Evolutionary conservation across 1,140 invertebrate species (phyloP).

Genomic region (Ephestia elutella): DNA sequence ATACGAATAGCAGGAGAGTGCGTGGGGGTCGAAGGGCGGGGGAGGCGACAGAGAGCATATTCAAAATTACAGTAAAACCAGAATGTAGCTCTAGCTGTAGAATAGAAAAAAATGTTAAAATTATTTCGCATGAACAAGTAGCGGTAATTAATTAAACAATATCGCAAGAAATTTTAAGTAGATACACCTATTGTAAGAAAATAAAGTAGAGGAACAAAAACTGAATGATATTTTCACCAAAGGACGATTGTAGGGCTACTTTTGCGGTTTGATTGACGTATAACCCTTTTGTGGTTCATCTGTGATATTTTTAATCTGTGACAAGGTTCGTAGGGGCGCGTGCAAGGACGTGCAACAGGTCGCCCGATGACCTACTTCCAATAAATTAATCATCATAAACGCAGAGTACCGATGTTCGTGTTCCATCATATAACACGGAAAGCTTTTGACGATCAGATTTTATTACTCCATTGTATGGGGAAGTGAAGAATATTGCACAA

Average conservation of each 20-base stretch:
- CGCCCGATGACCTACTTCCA: conserved; percentile 40
- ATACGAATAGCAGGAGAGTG: conserved; percentile 1
- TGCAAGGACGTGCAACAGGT: conserved; percentile 39
- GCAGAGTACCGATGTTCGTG: not conserved
- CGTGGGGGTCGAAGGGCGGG: conserved; percentile 12
- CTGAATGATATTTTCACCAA: not conserved
- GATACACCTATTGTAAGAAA: not conserved
- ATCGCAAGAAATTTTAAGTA: not conserved
- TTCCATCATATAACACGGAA: not conserved
- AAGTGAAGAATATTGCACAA: not conserved
- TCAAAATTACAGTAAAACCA: not conserved
- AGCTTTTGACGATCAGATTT: conserved; percentile 1
- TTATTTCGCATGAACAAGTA: too few relatives aligned
- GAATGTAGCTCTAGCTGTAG: too few relatives aligned
- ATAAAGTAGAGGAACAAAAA: not conserved
- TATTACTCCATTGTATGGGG: not conserved
- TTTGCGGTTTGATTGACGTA: too few relatives aligned
- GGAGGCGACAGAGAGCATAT: not conserved
- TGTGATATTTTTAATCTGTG: not conserved
- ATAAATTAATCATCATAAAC: conserved; percentile 25
- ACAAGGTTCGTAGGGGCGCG: conserved; percentile 11
- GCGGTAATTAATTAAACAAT: too few relatives aligned
- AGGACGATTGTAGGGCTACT: too few relatives aligned
- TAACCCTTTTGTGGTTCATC: too few relatives aligned
- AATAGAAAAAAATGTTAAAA: too few relatives aligned